Evolutionary conservation across 2,113 vertebrate species (phyloP).

Genomic region (Isurus oxyrinchus): DNA sequence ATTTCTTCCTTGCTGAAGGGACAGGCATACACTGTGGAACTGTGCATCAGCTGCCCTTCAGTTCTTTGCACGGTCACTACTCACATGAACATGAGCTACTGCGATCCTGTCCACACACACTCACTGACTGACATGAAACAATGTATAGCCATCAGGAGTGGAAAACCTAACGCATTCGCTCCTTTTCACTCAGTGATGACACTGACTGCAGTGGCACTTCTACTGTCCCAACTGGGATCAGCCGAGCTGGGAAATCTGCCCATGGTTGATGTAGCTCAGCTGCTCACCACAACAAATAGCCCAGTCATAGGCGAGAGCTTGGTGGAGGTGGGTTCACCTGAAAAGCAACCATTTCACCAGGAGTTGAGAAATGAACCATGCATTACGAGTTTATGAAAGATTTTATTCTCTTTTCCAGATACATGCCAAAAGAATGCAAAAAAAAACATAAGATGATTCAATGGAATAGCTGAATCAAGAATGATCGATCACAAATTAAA

Average conservation of each 20-base stretch:
- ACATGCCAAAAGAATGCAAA: slow-evolving; percentile 19
- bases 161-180: neutral
- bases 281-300: neutral
- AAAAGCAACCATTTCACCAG: too few species aligned
- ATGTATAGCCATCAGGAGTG: neutral
- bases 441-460: neutral
- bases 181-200: neutral
- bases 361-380: neutral
- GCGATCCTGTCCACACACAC: neutral
- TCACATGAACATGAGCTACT: neutral
- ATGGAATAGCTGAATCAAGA: neutral
- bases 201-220: neutral
- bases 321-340: neutral
- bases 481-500: slow-evolving; percentile 1
- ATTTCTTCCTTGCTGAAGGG: neutral
- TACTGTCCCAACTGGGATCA: neutral
- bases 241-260: neutral
- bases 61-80: neutral
- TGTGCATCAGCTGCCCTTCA: neutral
- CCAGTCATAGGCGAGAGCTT: too few species aligned
- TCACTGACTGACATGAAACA: neutral
- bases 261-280: neutral
- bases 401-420: neutral
- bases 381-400: slow-evolving; percentile 7
- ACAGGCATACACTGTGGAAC: neutral